Conservation (phyloP, 2,113 vertebrate genomes). For the pig (Sus scrofa) region T2T-Sscrofa CM000827.6:74684001-74684500, state of each 20-base stretch:
- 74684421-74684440: background rate
- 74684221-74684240: background rate
- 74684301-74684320: background rate
- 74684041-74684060: background rate
- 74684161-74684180: background rate
- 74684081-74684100: background rate
- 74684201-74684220: background rate
- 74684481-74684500: background rate
- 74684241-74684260: background rate
- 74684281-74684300: background rate
- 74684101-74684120: background rate
- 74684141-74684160: background rate
- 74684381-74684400: slow-evolving; percentile 56
- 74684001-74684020: background rate
- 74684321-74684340: slow-evolving; percentile 42
- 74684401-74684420: slow-evolving; percentile 7
- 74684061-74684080: background rate
- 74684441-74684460: background rate
- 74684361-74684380: slow-evolving; percentile 29
- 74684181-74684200: background rate
- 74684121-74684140: background rate
- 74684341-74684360: slow-evolving; percentile 18
- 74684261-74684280: background rate
- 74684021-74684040: background rate
- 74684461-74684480: background rate